A percentile compares a stretch with the other conserved stretches of the same genome.
Conservation (phyloP, 2,113 vertebrate genomes). For the Rhinopithecus roxellana region DNA sequence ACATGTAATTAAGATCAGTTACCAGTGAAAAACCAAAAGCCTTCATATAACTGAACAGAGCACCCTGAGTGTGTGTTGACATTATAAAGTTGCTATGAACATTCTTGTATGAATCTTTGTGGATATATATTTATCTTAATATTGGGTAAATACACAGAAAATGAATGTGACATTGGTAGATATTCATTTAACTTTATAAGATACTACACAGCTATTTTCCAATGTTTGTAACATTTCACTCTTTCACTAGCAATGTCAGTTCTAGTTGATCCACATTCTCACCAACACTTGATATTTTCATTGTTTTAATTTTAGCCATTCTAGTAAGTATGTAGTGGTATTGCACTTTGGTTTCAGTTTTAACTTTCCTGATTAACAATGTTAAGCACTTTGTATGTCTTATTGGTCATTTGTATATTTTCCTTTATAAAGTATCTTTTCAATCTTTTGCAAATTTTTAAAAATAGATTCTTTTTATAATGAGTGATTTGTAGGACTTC, state of each 20-base stretch:
- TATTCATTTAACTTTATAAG: neutral
- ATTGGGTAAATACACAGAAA: neutral
- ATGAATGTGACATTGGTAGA: neutral
- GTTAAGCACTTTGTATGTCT: neutral
- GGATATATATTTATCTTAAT: neutral
- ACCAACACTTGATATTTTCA: neutral
- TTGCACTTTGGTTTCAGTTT: neutral
- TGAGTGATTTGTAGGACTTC: neutral
- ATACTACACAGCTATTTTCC: neutral
- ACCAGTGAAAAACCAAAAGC: neutral
- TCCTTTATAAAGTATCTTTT: neutral
- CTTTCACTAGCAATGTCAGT: neutral
- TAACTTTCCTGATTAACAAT: neutral
- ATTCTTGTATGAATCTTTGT: neutral
- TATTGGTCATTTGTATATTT: neutral
- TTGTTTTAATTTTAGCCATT: neutral
- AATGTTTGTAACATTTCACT: neutral
- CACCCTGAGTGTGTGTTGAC: neutral
- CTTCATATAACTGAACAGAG: neutral
- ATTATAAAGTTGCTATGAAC: neutral
- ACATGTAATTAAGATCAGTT: neutral
- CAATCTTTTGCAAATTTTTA: neutral
- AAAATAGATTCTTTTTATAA: neutral
- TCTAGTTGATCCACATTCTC: neutral
- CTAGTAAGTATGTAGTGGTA: neutral